These are phyloP conservation scores for Anhinga anhinga DNA, from an alignment of 2,113 vertebrate genomes.

Conservation along the genomic window DNA sequence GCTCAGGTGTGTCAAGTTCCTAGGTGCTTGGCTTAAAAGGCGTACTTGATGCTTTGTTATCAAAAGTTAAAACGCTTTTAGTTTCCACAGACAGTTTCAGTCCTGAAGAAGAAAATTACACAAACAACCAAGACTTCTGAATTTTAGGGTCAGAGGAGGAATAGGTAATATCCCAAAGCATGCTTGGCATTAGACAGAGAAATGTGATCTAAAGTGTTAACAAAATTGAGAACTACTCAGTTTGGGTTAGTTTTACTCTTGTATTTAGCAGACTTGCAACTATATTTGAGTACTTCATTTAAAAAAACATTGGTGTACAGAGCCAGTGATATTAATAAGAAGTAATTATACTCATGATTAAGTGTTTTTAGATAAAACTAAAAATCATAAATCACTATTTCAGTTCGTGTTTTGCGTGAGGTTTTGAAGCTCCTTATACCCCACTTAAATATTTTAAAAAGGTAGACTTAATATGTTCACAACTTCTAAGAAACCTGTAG, in stretches of 20 bases:
- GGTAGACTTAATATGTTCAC: background rate
- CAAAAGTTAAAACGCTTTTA: background rate
- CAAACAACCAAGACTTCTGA: background rate
- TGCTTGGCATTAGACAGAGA: background rate
- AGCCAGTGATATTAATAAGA: background rate
- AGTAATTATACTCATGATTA: too few relatives aligned
- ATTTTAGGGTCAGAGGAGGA: background rate
- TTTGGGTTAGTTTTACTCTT: background rate
- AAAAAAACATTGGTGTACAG: background rate
- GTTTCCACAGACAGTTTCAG: background rate
- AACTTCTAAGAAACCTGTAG: background rate
- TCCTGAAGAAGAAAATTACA: background rate
- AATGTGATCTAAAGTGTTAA: background rate
- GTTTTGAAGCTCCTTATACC: background rate
- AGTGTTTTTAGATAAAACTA: background rate
- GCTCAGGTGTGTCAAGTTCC: constrained; percentile 83
- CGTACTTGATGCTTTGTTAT: background rate
- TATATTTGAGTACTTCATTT: background rate
- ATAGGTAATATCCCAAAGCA: background rate
- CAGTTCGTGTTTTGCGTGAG: background rate
- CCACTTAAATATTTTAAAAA: background rate
- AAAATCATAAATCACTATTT: background rate
- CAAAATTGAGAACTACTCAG: background rate
- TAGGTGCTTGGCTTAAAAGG: background rate
- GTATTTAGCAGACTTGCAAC: background rate